Percentiles rank a stretch among this genome's conserved stretches.
Evolutionary conservation across 2,797 vertebrate species (phyloP).

Genomic region (Tangara arthus): DNA sequence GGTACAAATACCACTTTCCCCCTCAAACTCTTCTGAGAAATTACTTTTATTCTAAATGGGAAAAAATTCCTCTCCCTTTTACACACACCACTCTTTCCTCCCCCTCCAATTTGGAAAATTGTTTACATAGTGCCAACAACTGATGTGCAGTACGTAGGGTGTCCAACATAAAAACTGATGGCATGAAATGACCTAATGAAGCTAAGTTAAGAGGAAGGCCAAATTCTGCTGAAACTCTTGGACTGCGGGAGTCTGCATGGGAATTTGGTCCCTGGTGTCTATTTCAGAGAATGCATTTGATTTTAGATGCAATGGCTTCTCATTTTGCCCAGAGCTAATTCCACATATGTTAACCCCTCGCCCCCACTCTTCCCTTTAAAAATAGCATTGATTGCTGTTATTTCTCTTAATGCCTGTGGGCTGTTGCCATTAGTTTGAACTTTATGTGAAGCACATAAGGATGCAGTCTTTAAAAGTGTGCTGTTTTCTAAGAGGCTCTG

Average conservation of each 20-base stretch:
- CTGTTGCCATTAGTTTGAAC: conserved; percentile 41
- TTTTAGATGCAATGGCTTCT: conserved; percentile 65
- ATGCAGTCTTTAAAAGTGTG: neutral
- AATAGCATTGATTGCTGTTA: conserved; percentile 66
- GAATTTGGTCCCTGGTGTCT: conserved; percentile 60
- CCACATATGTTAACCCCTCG: conserved; percentile 67
- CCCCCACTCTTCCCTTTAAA: conserved; percentile 63
- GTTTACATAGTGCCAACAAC: conserved; percentile 58
- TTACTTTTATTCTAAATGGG: neutral
- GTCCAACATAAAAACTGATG: conserved; percentile 23
- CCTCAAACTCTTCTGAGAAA: neutral
- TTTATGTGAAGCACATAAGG: neutral
- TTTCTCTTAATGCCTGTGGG: conserved; percentile 55
- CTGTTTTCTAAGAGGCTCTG: neutral
- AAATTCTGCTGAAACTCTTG: conserved; percentile 65
- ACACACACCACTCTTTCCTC: neutral
- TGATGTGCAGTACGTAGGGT: conserved; percentile 2
- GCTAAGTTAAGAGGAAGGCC: conserved; percentile 62
- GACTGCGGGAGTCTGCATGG: conserved; percentile 44
- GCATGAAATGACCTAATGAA: conserved; percentile 54
- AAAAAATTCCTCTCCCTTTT: neutral
- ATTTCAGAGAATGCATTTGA: conserved; percentile 67
- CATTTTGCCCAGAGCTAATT: conserved; percentile 69
- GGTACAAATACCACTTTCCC: neutral
- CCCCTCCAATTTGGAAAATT: conserved; percentile 12